Conservation (phyloP, 2,797 vertebrate genomes). For the Pseudocheirus occidentalis region DNA sequence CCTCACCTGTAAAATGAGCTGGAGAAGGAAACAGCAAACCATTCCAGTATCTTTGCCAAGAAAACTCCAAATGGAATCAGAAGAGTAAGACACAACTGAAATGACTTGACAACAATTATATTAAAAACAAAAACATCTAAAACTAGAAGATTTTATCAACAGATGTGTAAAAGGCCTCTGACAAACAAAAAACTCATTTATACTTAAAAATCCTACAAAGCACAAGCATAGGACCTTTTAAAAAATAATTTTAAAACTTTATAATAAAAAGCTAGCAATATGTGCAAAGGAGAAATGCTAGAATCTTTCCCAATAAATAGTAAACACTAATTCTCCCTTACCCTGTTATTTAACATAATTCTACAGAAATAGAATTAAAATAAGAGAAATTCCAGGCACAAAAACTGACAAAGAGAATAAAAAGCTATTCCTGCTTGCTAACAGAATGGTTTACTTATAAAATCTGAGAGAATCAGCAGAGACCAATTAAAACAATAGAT, state of each 20-base stretch:
- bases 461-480: background rate
- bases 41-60: background rate
- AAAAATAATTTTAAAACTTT: too few species aligned
- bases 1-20: background rate
- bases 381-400: background rate
- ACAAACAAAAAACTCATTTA: background rate
- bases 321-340: too few species aligned
- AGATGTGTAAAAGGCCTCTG: background rate
- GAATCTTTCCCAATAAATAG: too few species aligned
- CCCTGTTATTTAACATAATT: too few species aligned
- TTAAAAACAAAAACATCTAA: background rate
- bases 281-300: too few species aligned
- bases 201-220: background rate
- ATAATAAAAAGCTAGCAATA: too few species aligned
- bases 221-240: too few species aligned
- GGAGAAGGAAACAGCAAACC: background rate
- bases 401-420: background rate
- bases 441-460: background rate
- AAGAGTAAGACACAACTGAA: background rate
- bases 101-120: background rate
- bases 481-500: background rate
- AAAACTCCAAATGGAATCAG: background rate
- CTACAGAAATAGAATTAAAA: too few species aligned
- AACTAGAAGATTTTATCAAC: background rate
- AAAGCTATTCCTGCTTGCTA: too few species aligned